A percentile compares a stretch with the other conserved stretches of the same genome.
phyloP scores from a whole-genome alignment of 2,113 vertebrate genomes.

The Tapirus terrestris region DNA sequence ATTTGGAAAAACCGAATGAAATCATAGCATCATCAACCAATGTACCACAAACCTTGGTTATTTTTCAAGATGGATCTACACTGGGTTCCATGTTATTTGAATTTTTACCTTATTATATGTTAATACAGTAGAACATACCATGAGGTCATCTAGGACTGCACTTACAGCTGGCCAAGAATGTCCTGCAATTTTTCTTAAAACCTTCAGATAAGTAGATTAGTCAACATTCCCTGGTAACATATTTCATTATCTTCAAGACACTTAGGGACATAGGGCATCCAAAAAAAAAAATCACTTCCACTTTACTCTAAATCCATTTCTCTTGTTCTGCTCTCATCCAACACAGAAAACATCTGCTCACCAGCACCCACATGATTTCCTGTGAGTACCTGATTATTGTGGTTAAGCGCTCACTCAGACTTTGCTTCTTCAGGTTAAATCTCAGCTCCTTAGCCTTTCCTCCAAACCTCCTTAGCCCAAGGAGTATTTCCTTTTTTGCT shows the following conservation, averaged over 20 bases:
- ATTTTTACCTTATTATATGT: neutral
- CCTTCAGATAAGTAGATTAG: constrained; percentile 27
- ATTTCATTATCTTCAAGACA: constrained; percentile 57
- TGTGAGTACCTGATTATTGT: neutral
- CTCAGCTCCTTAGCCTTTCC: constrained; percentile 10
- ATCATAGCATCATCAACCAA: neutral
- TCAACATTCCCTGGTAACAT: constrained; percentile 15
- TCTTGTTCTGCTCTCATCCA: neutral
- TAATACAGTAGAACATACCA: neutral
- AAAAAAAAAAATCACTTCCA: neutral
- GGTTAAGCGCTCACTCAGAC: neutral
- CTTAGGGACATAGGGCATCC: neutral
- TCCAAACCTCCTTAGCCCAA: constrained; percentile 19
- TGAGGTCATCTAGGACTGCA: neutral
- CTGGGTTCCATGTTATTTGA: neutral
- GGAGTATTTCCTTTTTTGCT: neutral
- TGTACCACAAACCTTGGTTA: neutral
- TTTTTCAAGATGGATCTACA: constrained; percentile 16
- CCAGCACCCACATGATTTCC: neutral
- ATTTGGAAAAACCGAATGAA: constrained; percentile 14
- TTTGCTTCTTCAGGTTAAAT: constrained; percentile 37
- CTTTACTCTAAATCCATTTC: neutral
- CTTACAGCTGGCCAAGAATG: neutral
- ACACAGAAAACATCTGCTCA: neutral
- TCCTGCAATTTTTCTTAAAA: constrained; percentile 27